Evolutionary conservation across 2,797 vertebrate genomes (phyloP).

Genomic region (Silurus lanzhouensis): DNA sequence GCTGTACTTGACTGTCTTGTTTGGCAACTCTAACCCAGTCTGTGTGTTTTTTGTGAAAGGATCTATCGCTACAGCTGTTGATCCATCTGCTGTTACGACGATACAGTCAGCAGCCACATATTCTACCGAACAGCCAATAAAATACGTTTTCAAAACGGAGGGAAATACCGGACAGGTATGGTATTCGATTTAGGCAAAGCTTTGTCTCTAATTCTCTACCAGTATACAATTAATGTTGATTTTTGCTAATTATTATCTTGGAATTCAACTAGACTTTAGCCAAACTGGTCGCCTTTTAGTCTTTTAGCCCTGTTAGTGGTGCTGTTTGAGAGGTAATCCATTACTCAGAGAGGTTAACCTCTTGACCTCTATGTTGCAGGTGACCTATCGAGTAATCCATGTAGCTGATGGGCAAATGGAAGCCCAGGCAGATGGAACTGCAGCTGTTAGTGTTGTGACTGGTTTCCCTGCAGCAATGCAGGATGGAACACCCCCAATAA

Average conservation of each 20-base stretch:
- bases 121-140: constrained; percentile 86
- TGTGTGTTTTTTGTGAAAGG: constrained; percentile 67
- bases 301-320: neutral
- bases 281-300: neutral
- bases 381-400: constrained; percentile 94
- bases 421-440: constrained; percentile 82
- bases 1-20: constrained; percentile 12
- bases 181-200: neutral
- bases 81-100: constrained; percentile 86
- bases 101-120: constrained; percentile 90
- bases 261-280: neutral
- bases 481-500: constrained; percentile 70
- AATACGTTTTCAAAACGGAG: constrained; percentile 92
- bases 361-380: constrained; percentile 67
- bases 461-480: constrained; percentile 85
- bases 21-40: constrained; percentile 4
- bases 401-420: constrained; percentile 92
- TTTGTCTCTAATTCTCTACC: neutral
- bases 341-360: constrained; percentile 11
- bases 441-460: constrained; percentile 88
- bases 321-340: neutral
- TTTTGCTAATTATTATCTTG: neutral
- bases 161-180: constrained; percentile 85
- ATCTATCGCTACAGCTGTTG: constrained; percentile 86
- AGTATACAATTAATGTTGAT: neutral